Evolutionary conservation across 2,888 invertebrate genomes (phyloP), one percentile per base, ranked within the genome.

Genomic region (Tineola bisselliella): DNA sequence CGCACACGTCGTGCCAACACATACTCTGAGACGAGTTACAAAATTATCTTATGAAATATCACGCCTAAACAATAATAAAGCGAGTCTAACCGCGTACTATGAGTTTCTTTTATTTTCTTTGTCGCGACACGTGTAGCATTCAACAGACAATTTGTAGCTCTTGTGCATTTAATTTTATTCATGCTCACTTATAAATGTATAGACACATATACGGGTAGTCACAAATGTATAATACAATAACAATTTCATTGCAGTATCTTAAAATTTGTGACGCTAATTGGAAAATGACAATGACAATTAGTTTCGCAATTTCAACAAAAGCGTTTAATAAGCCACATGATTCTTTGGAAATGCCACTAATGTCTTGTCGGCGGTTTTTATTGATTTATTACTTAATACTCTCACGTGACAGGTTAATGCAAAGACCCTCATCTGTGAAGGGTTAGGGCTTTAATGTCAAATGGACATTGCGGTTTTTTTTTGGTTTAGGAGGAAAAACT

Each of bases 371-470:
- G 48, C 48, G 48, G 38, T 15, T 17, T 48, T 15, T 8, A 15
- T 48, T 48, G 48, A 48, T 48, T 48, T 48, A 48, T 48, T 17
- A 18, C 48, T 48, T 48, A 48, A 48, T 48, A 48, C 6, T 18
- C 48, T 5, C 10, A 17, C 10, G 18, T 15, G 48, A 15, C 48
- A 48, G 48, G 48, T 48, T 48, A 13, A 48, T 48, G 48, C 15
- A 17, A 15, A 48, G 48, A 48, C 48, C 48, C 18, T 48, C 38
- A 38, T 38, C 38, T n/a, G 38, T 38, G 38, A 48, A 18, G 18
- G 48, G 48, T 48, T 48, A 48, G 48, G 15, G 48, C 48, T n/a
- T 48, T 48, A n/a, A 48, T 17, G 13, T 8, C 44, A 44, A 44
- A 44, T 5, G 12, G 4, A 44, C 25, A 25, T 25, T 25, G 6